A percentile compares a stretch with the other conserved stretches of the same genome.
Evolutionary conservation across 1,140 invertebrate genomes (phyloP).

Genomic region (Drosophila pallidifrons): DNA sequence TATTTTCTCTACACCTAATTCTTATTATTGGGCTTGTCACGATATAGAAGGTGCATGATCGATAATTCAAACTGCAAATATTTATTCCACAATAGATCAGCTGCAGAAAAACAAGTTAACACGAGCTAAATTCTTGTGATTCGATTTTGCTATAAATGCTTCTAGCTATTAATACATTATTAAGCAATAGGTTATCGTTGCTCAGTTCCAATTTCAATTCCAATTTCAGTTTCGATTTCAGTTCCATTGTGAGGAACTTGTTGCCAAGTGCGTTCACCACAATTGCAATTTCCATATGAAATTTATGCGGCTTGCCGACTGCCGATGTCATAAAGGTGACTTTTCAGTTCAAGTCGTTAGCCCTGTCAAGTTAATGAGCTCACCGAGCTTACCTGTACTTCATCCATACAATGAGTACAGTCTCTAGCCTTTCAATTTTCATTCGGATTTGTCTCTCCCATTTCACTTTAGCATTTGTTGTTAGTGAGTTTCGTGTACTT

Average conservation of each 20-base stretch:
- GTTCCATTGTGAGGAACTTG: slow-evolving; percentile 24
- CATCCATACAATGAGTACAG: slow-evolving; percentile 14
- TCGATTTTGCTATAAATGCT: not conserved
- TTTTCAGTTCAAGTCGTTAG: slow-evolving; percentile 14
- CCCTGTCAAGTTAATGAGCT: slow-evolving; percentile 11
- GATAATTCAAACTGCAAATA: slow-evolving; percentile 1
- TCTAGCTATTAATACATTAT: not conserved
- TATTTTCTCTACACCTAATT: not conserved
- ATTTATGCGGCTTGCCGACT: slow-evolving; percentile 56
- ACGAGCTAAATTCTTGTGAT: not conserved
- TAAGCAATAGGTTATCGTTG: not conserved
- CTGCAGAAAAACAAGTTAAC: not conserved
- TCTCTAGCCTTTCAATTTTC: slow-evolving; percentile 14
- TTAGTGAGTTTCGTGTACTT: slow-evolving; percentile 49
- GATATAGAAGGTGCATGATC: not conserved
- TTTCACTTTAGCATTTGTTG: slow-evolving; percentile 38
- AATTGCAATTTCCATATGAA: slow-evolving; percentile 63
- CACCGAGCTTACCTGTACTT: not conserved
- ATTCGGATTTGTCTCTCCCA: not conserved
- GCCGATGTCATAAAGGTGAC: slow-evolving; percentile 33
- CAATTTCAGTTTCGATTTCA: not conserved
- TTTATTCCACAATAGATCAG: not conserved
- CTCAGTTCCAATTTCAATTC: not conserved
- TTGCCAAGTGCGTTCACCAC: slow-evolving; percentile 59
- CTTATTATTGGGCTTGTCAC: not conserved